phyloP scores from a whole-genome alignment of 2,797 vertebrate genomes.

The Eulemur rubriventer region DNA sequence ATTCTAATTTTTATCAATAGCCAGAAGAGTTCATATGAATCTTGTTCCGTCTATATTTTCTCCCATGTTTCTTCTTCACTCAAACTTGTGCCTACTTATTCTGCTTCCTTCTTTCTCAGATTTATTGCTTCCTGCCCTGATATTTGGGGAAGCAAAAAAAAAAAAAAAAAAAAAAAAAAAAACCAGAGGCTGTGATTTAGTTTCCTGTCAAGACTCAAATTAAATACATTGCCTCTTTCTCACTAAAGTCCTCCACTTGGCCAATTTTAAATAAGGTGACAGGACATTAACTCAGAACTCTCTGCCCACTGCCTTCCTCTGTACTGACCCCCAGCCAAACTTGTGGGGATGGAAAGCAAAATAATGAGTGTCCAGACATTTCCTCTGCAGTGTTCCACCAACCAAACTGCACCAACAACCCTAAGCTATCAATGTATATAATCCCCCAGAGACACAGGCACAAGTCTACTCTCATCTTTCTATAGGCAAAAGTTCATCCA shows the following conservation, averaged over 20 bases:
- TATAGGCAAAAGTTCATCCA: background rate
- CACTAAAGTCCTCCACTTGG: constrained; percentile 19
- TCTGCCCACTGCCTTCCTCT: background rate
- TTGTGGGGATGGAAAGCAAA: constrained; percentile 1
- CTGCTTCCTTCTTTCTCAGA: constrained; percentile 68
- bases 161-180: background rate
- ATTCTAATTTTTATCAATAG: constrained; percentile 26
- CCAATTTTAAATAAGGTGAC: constrained; percentile 15
- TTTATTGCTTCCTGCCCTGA: constrained; percentile 69
- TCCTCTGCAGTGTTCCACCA: constrained; percentile 22
- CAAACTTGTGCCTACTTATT: constrained; percentile 67
- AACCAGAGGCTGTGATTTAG: constrained; percentile 47
- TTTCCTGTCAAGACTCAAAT: constrained; percentile 62
- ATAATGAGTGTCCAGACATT: background rate
- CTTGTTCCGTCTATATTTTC: background rate
- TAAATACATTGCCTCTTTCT: constrained; percentile 43
- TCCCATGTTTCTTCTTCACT: constrained; percentile 48
- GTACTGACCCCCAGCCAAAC: background rate
- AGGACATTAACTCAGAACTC: background rate
- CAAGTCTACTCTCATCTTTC: background rate
- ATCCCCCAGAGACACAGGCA: constrained; percentile 43
- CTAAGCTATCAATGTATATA: background rate
- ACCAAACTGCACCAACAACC: constrained; percentile 38
- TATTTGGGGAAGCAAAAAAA: constrained; percentile 30
- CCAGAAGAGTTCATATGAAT: constrained; percentile 16